Conservation (phyloP, 2,888 invertebrate genomes). For the Caenorhabditis parvicauda region DNA sequence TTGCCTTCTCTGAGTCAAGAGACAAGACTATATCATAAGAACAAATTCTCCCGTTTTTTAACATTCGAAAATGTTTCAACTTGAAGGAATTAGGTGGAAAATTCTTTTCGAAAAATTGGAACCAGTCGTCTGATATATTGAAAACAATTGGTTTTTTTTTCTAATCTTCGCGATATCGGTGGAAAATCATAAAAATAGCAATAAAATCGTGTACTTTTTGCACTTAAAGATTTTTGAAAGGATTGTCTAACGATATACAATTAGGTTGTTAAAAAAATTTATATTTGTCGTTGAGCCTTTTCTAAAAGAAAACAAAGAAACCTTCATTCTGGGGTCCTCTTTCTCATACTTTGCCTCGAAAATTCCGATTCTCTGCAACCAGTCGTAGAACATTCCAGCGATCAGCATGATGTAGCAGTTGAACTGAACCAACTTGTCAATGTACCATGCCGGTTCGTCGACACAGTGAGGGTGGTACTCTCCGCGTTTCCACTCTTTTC, state of each 20-base stretch:
- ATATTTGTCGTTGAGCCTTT: background rate
- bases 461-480: background rate
- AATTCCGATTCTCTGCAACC: constrained; percentile 28
- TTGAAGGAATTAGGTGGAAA: background rate
- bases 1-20: too few relatives aligned
- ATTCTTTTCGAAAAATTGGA: too few relatives aligned
- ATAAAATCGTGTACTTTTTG: too few relatives aligned
- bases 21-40: too few relatives aligned
- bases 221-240: too few relatives aligned
- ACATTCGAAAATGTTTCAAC: too few relatives aligned
- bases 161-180: background rate
- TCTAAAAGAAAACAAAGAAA: background rate
- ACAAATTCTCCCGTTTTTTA: too few relatives aligned
- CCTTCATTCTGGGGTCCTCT: constrained; percentile 28
- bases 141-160: background rate
- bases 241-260: too few relatives aligned
- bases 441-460: constrained; percentile 25
- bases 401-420: constrained; percentile 36
- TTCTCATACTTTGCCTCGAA: constrained; percentile 18
- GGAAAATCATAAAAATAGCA: too few relatives aligned
- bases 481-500: background rate
- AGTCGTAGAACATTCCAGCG: constrained; percentile 27
- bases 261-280: too few relatives aligned
- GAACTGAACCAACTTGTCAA: constrained; percentile 29
- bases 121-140: too few relatives aligned